Conservation (phyloP, 2,888 invertebrate genomes). For the Crioceris asparagi region DNA sequence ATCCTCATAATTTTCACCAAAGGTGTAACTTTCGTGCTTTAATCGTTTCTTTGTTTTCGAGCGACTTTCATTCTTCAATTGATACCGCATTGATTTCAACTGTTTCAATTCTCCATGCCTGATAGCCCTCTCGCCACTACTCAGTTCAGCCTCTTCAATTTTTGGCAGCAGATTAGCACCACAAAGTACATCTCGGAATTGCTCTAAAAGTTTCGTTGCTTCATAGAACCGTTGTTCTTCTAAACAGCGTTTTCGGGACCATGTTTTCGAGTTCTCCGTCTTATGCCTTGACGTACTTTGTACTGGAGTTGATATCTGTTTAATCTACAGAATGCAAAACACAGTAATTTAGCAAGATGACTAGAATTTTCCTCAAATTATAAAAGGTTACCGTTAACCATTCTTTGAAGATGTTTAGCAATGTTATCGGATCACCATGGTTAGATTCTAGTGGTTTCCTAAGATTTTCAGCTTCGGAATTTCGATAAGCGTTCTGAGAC, state of each 20-base stretch:
- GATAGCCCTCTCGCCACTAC: slow-evolving; percentile 66
- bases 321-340: slow-evolving; percentile 43
- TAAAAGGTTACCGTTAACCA: slow-evolving; percentile 45
- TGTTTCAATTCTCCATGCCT: slow-evolving; percentile 85
- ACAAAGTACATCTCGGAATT: slow-evolving; percentile 74
- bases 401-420: slow-evolving; percentile 76
- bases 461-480: slow-evolving; percentile 70
- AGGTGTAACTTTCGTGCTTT: slow-evolving; percentile 47
- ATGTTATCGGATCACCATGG: slow-evolving; percentile 90
- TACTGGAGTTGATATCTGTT: slow-evolving; percentile 39
- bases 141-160: slow-evolving; percentile 35
- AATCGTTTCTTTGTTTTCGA: slow-evolving; percentile 64
- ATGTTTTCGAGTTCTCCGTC: slow-evolving; percentile 49
- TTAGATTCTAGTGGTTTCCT: slow-evolving; percentile 78
- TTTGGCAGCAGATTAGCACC: slow-evolving; percentile 37
- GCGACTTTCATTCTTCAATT: slow-evolving; percentile 45
- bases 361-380: slow-evolving; percentile 32
- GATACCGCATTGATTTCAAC: slow-evolving; percentile 55
- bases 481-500: slow-evolving; percentile 78
- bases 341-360: neutral
- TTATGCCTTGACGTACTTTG: slow-evolving; percentile 17
- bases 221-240: slow-evolving; percentile 98
- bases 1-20: slow-evolving; percentile 52
- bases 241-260: slow-evolving; percentile 83
- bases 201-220: slow-evolving; percentile 82